These are phyloP conservation scores for Oreohelix idahoensis DNA, from an alignment of 1,140 invertebrate genomes.

Conservation along the genomic window DNA sequence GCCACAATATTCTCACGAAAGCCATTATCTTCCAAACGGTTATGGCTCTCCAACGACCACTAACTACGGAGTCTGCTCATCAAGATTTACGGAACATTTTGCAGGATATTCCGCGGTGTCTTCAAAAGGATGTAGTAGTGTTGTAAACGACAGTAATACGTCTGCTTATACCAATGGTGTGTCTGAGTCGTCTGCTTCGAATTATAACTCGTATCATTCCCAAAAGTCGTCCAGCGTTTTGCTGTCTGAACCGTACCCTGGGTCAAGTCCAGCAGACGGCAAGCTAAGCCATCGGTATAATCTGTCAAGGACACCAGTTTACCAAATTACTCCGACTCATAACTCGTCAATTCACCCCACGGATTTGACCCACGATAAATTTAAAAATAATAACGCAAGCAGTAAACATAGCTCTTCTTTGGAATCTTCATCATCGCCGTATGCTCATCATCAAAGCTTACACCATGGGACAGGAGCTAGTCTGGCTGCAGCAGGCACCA, in stretches of 20 bases:
- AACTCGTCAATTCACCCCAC: constrained; percentile 15
- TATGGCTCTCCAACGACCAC: constrained; percentile 50
- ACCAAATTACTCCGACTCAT: constrained; percentile 28
- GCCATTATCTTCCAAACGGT: constrained; percentile 57
- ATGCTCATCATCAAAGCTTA: constrained; percentile 1
- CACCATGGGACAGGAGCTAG: not conserved
- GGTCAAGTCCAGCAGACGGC: constrained; percentile 10
- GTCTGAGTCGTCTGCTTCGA: constrained; percentile 22
- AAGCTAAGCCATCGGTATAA: constrained; percentile 20
- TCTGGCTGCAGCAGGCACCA: not conserved
- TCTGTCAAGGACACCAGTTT: constrained; percentile 5
- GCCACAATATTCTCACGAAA: constrained; percentile 65
- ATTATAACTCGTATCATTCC: constrained; percentile 18
- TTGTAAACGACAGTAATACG: not conserved
- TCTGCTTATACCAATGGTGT: not conserved
- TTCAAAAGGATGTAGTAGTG: not conserved
- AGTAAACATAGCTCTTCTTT: constrained; percentile 18
- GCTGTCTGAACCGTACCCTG: constrained; percentile 8
- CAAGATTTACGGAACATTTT: constrained; percentile 61
- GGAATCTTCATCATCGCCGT: constrained; percentile 22
- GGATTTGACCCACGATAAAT: constrained; percentile 26
- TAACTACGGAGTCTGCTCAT: constrained; percentile 64
- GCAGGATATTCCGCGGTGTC: constrained; percentile 38
- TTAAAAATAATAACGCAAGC: constrained; percentile 25
- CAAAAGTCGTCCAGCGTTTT: constrained; percentile 25